Conservation (phyloP, 2,113 vertebrate genomes). For the Daphoenositta chrysoptera region DNA sequence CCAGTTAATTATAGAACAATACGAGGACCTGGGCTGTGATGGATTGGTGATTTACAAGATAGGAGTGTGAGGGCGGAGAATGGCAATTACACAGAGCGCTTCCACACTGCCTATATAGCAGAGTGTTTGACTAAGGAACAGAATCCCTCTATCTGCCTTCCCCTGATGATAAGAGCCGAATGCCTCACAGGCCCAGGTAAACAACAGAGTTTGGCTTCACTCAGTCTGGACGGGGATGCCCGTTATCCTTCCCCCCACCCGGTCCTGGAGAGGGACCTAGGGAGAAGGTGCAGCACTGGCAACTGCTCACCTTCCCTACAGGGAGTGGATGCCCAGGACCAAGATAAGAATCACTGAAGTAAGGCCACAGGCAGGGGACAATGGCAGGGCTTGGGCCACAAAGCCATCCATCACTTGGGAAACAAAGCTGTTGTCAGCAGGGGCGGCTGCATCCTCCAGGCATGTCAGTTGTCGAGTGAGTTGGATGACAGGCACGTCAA, state of each 20-base stretch:
- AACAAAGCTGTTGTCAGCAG: constrained; percentile 82
- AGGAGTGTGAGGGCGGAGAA: constrained; percentile 71
- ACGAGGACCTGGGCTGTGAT: constrained; percentile 75
- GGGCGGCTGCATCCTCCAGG: constrained; percentile 69
- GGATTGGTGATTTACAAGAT: constrained; percentile 81
- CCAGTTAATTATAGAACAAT: constrained; percentile 79
- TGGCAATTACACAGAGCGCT: constrained; percentile 28
- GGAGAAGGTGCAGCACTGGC: constrained; percentile 13
- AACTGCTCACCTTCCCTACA: constrained; percentile 59
- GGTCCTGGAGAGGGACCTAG: background rate
- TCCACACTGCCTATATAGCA: constrained; percentile 31
- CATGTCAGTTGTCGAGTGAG: constrained; percentile 54
- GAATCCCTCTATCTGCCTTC: constrained; percentile 59
- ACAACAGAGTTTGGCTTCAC: constrained; percentile 13
- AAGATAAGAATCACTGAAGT: constrained; percentile 78
- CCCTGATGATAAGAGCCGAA: constrained; percentile 57
- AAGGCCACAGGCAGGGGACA: constrained; percentile 67
- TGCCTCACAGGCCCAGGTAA: constrained; percentile 35
- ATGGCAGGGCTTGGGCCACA: constrained; percentile 65
- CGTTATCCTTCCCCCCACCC: background rate
- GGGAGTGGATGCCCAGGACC: constrained; percentile 27
- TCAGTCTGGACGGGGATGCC: background rate
- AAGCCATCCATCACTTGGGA: constrained; percentile 79
- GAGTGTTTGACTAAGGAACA: constrained; percentile 55
- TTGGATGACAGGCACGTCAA: constrained; percentile 46